Conservation (phyloP, 2,888 invertebrate species). For the Drosophila koepferae region DNA sequence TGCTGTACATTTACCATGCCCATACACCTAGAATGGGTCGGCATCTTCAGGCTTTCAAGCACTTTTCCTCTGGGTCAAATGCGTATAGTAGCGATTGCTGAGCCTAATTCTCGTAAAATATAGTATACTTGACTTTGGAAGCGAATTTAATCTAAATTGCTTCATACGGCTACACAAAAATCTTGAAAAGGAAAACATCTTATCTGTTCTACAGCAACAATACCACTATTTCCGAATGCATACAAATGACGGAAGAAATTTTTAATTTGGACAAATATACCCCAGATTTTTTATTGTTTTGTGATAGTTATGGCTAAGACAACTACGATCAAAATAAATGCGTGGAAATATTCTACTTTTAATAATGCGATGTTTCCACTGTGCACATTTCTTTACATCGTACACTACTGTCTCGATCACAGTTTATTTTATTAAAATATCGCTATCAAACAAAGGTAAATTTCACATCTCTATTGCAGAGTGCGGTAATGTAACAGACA, state of each 20-base stretch:
- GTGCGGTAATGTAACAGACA: no score
- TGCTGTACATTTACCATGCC: slow-evolving; percentile 11
- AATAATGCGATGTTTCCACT: slow-evolving; percentile 2
- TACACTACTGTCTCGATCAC: not conserved
- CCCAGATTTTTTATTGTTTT: not conserved
- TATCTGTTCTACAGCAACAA: not conserved
- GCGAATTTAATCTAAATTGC: not conserved
- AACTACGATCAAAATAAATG: not conserved
- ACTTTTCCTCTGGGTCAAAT: not conserved
- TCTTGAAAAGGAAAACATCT: slow-evolving; percentile 28
- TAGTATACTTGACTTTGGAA: not conserved
- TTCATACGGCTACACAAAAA: slow-evolving; percentile 1
- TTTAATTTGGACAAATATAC: not conserved
- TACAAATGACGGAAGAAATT: not conserved
- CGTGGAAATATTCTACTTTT: no score
- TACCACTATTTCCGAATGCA: not conserved
- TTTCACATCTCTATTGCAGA: no score
- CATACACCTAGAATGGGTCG: slow-evolving; percentile 10
- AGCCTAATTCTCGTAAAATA: not conserved
- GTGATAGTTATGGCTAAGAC: slow-evolving; percentile 1
- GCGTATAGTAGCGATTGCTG: not conserved
- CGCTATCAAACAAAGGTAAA: no score
- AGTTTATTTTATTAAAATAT: not conserved
- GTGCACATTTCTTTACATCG: not conserved
- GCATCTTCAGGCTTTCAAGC: not conserved